Conservation (phyloP, 2,113 vertebrate genomes). For the Peucedramus taeniatus region DNA sequence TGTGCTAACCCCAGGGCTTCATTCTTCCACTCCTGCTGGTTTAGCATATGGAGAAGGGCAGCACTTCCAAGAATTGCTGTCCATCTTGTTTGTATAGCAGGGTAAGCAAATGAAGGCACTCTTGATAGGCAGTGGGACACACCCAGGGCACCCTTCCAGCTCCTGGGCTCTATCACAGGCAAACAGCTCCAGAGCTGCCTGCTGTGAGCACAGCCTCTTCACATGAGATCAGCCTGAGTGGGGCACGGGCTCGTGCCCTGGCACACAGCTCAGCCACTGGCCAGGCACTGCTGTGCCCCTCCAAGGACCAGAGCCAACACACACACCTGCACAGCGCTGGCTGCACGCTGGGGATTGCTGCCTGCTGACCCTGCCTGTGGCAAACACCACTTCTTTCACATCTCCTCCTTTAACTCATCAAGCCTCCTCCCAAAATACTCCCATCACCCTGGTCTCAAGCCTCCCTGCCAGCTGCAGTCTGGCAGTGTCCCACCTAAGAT, state of each 20-base stretch:
- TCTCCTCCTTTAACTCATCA: not conserved
- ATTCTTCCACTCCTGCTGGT: not conserved
- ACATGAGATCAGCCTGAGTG: rapidly evolving
- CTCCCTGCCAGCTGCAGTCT: not conserved
- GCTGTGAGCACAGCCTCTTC: not conserved
- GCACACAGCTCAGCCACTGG: not conserved
- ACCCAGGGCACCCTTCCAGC: constrained; percentile 28
- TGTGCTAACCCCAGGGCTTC: rapidly evolving
- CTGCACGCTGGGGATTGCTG: not conserved
- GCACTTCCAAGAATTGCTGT: not conserved
- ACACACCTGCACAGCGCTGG: rapidly evolving
- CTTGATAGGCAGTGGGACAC: not conserved
- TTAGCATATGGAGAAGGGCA: not conserved
- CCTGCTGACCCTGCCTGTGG: not conserved
- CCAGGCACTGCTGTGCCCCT: not conserved
- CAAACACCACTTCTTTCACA: not conserved
- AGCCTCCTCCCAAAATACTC: not conserved
- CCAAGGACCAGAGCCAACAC: not conserved
- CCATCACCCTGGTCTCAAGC: not conserved
- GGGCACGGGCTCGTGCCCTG: rapidly evolving
- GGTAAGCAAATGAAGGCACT: not conserved
- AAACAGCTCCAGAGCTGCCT: not conserved
- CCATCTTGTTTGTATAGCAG: not conserved
- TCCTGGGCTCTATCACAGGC: not conserved
- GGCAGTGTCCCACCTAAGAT: not conserved